These are phyloP conservation scores for Otolemur garnettii DNA, from an alignment of 2,113 vertebrate genomes.

Conservation along the genomic window DNA sequence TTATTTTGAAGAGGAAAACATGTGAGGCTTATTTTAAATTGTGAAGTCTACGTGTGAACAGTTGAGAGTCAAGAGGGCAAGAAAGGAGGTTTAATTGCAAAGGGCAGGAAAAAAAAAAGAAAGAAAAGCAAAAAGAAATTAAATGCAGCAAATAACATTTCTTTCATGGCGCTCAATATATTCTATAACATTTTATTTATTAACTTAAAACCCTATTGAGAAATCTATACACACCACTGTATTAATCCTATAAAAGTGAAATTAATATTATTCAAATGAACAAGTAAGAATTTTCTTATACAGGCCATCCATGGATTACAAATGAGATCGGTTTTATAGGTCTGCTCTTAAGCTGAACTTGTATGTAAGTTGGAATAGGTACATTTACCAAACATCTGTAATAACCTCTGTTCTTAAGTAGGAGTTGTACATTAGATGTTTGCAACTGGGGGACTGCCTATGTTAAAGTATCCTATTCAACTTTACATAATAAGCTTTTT, in stretches of 20 bases:
- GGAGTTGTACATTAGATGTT: too few species aligned
- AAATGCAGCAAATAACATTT: not conserved
- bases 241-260: conserved; percentile 11
- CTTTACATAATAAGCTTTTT: conserved; percentile 24
- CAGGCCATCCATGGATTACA: too few species aligned
- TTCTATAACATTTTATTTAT: not conserved
- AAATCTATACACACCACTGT: not conserved
- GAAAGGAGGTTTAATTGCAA: not conserved
- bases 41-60: not conserved
- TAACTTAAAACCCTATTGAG: not conserved
- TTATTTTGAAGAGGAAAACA: not conserved
- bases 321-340: too few species aligned
- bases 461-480: not conserved
- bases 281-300: conserved; percentile 6
- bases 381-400: too few species aligned
- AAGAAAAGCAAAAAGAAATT: not conserved
- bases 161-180: not conserved
- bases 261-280: conserved; percentile 7
- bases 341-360: too few species aligned
- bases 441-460: too few species aligned
- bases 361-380: too few species aligned
- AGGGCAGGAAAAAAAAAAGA: not conserved
- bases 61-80: not conserved
- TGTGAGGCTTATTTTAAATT: not conserved
- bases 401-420: too few species aligned